A percentile compares a stretch with the other conserved stretches of the same genome.
Evolutionary conservation across 2,888 invertebrate species (phyloP).

Genomic region (Ariolimax columbianus): DNA sequence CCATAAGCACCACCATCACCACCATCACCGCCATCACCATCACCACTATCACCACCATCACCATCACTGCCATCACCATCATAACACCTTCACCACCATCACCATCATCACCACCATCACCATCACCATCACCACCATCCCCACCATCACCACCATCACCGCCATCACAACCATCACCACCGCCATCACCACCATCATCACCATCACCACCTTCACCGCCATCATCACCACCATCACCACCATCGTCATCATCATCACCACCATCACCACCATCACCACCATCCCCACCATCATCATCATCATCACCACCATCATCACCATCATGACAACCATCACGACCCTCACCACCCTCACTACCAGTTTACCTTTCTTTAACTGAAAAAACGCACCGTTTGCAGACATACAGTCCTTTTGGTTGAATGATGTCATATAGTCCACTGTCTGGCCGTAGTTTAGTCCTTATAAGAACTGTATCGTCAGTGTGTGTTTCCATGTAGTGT

Average conservation of each 20-base stretch:
- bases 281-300: background rate
- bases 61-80: background rate
- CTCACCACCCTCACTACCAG: no score
- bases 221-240: background rate
- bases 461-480: no score
- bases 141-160: background rate
- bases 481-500: no score
- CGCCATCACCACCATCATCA: background rate
- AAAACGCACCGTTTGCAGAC: no score
- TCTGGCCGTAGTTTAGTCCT: no score
- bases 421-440: no score
- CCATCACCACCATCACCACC: background rate
- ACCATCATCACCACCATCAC: background rate
- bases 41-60: background rate
- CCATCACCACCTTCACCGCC: no score
- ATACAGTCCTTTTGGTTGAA: no score
- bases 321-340: no score
- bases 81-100: background rate
- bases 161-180: background rate
- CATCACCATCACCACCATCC: background rate
- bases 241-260: background rate
- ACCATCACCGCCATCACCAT: background rate
- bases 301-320: no score
- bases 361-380: no score
- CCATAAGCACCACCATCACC: background rate